phyloP scores from a whole-genome alignment of 1,140 invertebrate species.

The Stegodyphus dumicola region DNA sequence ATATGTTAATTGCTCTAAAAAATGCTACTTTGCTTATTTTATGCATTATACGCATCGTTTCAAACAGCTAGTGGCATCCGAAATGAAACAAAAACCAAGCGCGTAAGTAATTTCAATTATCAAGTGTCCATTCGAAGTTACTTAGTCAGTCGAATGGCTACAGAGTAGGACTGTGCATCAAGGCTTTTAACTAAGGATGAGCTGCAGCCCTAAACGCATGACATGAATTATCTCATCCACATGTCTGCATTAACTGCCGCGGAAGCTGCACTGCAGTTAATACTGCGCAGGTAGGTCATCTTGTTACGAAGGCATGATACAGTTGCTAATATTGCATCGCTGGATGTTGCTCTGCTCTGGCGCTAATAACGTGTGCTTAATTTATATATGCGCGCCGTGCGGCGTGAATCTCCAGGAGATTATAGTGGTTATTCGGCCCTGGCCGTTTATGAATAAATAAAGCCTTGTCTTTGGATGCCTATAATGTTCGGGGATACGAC shows the following conservation, averaged over 20 bases:
- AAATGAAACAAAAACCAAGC: neutral
- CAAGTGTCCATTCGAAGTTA: neutral
- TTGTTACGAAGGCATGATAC: constrained; percentile 51
- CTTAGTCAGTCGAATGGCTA: neutral
- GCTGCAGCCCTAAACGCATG: constrained; percentile 29
- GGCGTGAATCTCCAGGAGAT: constrained; percentile 42
- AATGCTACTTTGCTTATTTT: too few species aligned
- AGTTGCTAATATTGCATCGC: constrained; percentile 49
- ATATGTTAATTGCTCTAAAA: too few species aligned
- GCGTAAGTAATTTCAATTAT: neutral
- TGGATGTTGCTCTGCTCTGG: constrained; percentile 20
- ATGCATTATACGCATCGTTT: neutral
- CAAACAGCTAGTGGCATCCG: neutral
- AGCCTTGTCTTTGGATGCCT: constrained; percentile 37
- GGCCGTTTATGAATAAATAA: constrained; percentile 60
- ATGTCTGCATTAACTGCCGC: constrained; percentile 36
- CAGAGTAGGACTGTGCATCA: neutral
- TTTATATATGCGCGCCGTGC: constrained; percentile 52
- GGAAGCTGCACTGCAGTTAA: constrained; percentile 31
- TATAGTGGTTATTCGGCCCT: constrained; percentile 45
- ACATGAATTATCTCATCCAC: constrained; percentile 42
- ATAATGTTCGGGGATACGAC: constrained; percentile 32
- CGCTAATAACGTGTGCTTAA: constrained; percentile 56
- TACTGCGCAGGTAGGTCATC: constrained; percentile 52
- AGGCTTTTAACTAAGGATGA: constrained; percentile 46